Evolutionary conservation across 2,888 invertebrate species (phyloP).

Genomic region (Andrena chrysosceles): DNA sequence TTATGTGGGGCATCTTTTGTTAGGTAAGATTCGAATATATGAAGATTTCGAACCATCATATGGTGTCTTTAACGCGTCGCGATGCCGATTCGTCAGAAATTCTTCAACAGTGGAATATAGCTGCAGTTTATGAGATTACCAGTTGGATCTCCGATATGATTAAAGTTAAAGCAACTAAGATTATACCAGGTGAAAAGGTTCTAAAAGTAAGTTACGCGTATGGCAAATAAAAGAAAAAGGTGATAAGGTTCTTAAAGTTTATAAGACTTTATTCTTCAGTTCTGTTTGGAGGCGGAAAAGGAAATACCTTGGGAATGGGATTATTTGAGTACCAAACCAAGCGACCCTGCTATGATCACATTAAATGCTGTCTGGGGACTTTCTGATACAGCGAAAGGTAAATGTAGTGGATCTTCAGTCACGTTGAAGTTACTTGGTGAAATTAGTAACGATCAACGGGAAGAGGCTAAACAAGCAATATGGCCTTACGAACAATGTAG

Average conservation of each 20-base stretch:
- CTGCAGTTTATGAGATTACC: slow-evolving; percentile 76
- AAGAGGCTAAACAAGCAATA: slow-evolving; percentile 70
- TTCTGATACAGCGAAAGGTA: slow-evolving; percentile 78
- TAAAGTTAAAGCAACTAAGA: slow-evolving; percentile 80
- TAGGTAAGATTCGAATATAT: slow-evolving; percentile 65
- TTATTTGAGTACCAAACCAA: slow-evolving; percentile 78
- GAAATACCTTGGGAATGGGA: slow-evolving; percentile 81
- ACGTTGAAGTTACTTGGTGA: slow-evolving; percentile 77
- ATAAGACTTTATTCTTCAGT: slow-evolving; percentile 63
- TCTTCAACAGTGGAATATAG: slow-evolving; percentile 81
- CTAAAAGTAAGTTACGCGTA: slow-evolving; percentile 74
- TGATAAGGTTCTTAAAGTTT: not conserved
- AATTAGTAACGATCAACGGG: slow-evolving; percentile 76
- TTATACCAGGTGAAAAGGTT: slow-evolving; percentile 74
- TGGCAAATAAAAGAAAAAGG: not conserved
- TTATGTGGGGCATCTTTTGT: slow-evolving; percentile 18
- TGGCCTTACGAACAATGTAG: slow-evolving; percentile 81
- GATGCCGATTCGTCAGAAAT: slow-evolving; percentile 72
- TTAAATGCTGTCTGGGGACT: slow-evolving; percentile 78
- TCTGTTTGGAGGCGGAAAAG: slow-evolving; percentile 79
- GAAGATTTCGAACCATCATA: slow-evolving; percentile 66
- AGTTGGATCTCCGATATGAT: slow-evolving; percentile 78
- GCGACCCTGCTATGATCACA: slow-evolving; percentile 73
- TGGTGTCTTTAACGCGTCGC: slow-evolving; percentile 77
- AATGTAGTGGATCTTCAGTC: slow-evolving; percentile 79